These are phyloP conservation scores for Lepidostoma basale DNA, from an alignment of 1,140 invertebrate genomes.

Conservation along the genomic window DNA sequence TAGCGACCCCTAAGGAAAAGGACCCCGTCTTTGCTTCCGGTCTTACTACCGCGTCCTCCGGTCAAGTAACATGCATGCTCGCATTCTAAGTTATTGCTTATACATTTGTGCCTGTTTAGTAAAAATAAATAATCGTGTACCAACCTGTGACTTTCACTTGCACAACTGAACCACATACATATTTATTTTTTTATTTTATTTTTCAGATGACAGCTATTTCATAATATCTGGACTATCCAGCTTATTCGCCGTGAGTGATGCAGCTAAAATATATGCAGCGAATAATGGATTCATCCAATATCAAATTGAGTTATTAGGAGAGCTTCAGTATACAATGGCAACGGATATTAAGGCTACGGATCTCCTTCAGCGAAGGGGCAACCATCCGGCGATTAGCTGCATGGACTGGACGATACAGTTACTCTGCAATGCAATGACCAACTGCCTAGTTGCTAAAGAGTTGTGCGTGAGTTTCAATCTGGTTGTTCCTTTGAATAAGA, in stretches of 20 bases:
- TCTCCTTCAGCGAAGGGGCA: constrained; percentile 24
- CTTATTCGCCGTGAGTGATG: constrained; percentile 34
- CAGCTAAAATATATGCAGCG: constrained; percentile 31
- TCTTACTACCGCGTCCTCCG: no score
- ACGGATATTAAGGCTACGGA: constrained; percentile 18
- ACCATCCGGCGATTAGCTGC: constrained; percentile 27
- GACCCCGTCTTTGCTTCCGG: no score
- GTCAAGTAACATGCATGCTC: no score
- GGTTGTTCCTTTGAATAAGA: constrained; percentile 38
- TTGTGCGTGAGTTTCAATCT: constrained; percentile 30
- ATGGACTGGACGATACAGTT: constrained; percentile 36
- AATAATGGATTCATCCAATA: constrained; percentile 28
- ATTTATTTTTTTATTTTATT: no score
- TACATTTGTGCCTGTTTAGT: no score
- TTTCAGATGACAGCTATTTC: constrained; percentile 34
- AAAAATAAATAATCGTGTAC: no score
- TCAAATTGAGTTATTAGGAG: constrained; percentile 30
- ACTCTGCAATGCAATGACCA: constrained; percentile 34
- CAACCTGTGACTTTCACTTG: no score
- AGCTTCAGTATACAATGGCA: constrained; percentile 36
- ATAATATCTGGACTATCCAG: constrained; percentile 31
- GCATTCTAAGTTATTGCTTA: no score
- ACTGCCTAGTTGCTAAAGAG: constrained; percentile 36
- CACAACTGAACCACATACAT: no score
- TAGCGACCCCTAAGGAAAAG: no score